Conservation (phyloP, 1,140 invertebrate species). For the Steinernema khuongi region DNA sequence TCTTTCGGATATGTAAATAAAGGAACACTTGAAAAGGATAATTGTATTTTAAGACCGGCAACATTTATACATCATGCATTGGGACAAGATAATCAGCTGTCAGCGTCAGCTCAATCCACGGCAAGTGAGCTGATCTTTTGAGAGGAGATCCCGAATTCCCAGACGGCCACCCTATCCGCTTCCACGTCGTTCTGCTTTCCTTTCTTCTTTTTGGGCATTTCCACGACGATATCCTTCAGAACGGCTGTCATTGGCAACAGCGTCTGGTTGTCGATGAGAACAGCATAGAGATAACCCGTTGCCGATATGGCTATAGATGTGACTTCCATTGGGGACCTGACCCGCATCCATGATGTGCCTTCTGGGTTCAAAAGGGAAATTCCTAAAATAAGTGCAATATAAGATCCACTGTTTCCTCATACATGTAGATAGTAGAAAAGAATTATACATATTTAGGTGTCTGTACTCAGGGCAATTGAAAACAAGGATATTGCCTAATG, state of each 20-base stretch:
- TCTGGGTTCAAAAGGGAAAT: not conserved
- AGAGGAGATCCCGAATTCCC: not conserved
- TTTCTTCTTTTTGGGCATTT: not conserved
- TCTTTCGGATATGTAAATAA: not conserved
- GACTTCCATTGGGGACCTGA: not conserved
- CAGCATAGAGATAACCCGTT: not conserved
- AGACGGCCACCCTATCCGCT: not conserved
- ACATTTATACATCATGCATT: not conserved
- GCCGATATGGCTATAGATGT: not conserved
- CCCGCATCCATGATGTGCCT: conserved; percentile 5
- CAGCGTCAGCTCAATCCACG: not conserved
- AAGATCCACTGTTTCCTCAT: too few relatives aligned
- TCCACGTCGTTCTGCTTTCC: not conserved
- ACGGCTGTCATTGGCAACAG: not conserved
- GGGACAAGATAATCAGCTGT: not conserved
- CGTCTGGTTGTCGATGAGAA: not conserved
- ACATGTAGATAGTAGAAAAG: too few relatives aligned
- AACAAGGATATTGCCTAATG: too few relatives aligned
- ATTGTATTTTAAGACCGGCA: not conserved
- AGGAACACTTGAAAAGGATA: not conserved
- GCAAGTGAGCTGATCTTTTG: not conserved
- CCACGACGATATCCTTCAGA: not conserved
- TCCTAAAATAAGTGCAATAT: not conserved
- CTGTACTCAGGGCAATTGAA: too few relatives aligned
- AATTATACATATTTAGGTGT: too few relatives aligned